Evolutionary conservation across 2,797 vertebrate species (phyloP).

Genomic region (Botia kubotai): DNA sequence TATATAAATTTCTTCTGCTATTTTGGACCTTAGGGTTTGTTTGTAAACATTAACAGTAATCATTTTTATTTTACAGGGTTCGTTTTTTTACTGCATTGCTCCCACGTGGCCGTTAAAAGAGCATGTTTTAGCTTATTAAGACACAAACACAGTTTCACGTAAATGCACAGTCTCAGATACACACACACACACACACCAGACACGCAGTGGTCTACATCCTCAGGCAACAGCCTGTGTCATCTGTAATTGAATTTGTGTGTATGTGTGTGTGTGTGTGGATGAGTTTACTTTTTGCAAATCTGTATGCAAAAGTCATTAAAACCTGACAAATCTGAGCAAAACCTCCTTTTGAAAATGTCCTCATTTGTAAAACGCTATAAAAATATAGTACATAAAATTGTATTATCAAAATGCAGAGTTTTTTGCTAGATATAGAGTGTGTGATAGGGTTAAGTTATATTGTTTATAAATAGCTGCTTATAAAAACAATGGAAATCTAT

Average conservation of each 20-base stretch:
- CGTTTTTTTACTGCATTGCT: constrained; percentile 74
- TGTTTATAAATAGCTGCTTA: too few relatives aligned
- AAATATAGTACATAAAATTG: too few relatives aligned
- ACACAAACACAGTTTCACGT: constrained; percentile 41
- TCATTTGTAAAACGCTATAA: too few relatives aligned
- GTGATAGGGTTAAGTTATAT: too few relatives aligned
- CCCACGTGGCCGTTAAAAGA: constrained; percentile 73
- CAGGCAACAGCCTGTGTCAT: not conserved
- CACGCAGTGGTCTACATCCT: constrained; percentile 21
- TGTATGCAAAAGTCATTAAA: too few relatives aligned
- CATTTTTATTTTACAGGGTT: constrained; percentile 72
- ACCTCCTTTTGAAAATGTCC: too few relatives aligned
- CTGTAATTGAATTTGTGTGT: not conserved
- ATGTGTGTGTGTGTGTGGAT: constrained; percentile 6
- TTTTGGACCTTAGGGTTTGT: constrained; percentile 67
- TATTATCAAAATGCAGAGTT: too few relatives aligned
- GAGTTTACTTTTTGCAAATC: too few relatives aligned
- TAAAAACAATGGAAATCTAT: too few relatives aligned
- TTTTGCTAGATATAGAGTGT: too few relatives aligned
- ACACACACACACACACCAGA: constrained; percentile 38
- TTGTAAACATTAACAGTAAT: constrained; percentile 77
- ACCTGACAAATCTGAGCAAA: too few relatives aligned
- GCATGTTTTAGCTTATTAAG: constrained; percentile 33
- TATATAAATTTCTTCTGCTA: constrained; percentile 26
- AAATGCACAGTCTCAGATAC: constrained; percentile 3